A percentile compares a stretch with the other conserved stretches of the same genome.
phyloP scores from a whole-genome alignment of 2,797 vertebrate species.

The Anas georgica region DNA sequence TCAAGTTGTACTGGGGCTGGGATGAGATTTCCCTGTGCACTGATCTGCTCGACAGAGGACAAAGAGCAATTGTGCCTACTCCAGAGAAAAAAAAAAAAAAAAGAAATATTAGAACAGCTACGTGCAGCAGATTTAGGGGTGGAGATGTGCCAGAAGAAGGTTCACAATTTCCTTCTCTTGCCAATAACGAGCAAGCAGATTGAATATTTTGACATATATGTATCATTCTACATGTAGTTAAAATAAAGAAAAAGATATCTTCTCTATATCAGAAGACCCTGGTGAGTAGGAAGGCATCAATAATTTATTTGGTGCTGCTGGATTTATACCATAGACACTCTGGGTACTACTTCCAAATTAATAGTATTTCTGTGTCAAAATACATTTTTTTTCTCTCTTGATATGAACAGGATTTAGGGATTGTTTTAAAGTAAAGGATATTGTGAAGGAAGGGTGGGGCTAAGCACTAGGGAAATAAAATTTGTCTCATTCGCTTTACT shows the following conservation, averaged over 20 bases:
- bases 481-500: not conserved
- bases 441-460: not conserved
- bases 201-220: slow-evolving; percentile 14
- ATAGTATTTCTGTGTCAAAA: not conserved
- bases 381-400: not conserved
- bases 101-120: slow-evolving; percentile 24
- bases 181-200: slow-evolving; percentile 50
- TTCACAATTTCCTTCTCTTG: not conserved
- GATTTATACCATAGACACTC: not conserved
- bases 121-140: not conserved
- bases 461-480: slow-evolving; percentile 34
- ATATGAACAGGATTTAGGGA: not conserved
- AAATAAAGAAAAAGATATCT: not conserved
- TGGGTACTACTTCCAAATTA: not conserved
- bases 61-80: slow-evolving; percentile 62
- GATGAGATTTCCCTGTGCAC: slow-evolving; percentile 48
- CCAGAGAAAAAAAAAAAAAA: not conserved
- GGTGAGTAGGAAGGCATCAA: not conserved
- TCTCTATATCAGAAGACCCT: not conserved
- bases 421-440: not conserved
- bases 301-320: not conserved
- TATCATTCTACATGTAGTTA: not conserved
- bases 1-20: slow-evolving; percentile 34
- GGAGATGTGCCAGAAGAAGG: slow-evolving; percentile 26
- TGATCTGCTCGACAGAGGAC: slow-evolving; percentile 50